Conservation (phyloP, 2,797 vertebrate genomes). For the Phyllotis vaccarum region DNA sequence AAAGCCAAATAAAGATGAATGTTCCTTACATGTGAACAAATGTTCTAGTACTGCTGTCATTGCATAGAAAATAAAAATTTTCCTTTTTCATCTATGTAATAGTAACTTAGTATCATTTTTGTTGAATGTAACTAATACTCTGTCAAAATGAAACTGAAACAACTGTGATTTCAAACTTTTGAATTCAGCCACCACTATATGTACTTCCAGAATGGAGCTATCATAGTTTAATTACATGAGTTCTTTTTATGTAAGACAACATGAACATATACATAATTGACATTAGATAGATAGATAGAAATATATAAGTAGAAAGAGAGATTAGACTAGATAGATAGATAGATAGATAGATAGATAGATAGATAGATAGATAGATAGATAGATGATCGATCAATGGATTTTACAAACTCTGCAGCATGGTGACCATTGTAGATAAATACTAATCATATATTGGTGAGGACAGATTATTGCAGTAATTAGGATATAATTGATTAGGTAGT, state of each 20-base stretch:
- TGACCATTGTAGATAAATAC: not conserved
- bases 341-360: too few species aligned
- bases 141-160: too few species aligned
- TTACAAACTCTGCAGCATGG: too few species aligned
- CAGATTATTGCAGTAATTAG: not conserved
- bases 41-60: not conserved
- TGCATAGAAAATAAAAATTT: not conserved
- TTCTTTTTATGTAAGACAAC: not conserved
- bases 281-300: too few species aligned
- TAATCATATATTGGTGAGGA: not conserved
- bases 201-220: not conserved
- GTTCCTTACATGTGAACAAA: not conserved
- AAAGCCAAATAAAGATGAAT: not conserved
- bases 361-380: too few species aligned
- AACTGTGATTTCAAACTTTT: not conserved
- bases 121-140: too few species aligned
- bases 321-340: too few species aligned
- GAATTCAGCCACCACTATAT: not conserved
- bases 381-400: too few species aligned
- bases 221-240: not conserved
- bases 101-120: not conserved
- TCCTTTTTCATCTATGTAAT: not conserved
- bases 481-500: not conserved
- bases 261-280: not conserved
- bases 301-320: too few species aligned